Evolutionary conservation across 2,113 vertebrate genomes (phyloP), one percentile per base, ranked within the genome.

Genomic region (Dasyprocta punctata): DNA sequence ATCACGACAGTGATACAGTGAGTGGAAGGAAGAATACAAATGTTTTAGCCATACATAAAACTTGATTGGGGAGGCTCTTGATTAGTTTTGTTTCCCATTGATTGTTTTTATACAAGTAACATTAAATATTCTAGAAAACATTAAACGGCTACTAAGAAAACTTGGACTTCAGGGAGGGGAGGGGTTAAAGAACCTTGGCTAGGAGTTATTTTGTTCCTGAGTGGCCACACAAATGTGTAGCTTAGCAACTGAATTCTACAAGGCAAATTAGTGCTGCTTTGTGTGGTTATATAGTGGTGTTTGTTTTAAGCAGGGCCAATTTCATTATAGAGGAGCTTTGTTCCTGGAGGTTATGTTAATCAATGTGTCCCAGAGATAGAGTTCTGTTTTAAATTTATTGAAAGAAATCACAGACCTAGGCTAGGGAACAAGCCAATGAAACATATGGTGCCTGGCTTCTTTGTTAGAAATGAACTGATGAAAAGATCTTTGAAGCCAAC

Each of bases 121-220:
- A 90, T 63, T 94, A 92, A 87, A 71, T 85, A n/a, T 95, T 58
- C 56, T 96, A 86, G 24, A 92, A 90, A 92, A 95, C 47, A 80
- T 81, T 92, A n/a, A 90, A 83, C 19, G 95, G 60, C 47, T 75
- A 92, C 69, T 81, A 90, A 94, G 78, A 30, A 91, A 22, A 73
- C 41, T 91, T 89, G 38, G 30, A 58, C 63, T 85, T n/a, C 65
- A 89, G 28, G 54, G 54, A 94, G 36, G 14, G 33, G 73, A 93
- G 22, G 61, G 11, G 12, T 92, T 95, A 93, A 90, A 63, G 56
- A 93, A 12, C 41, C 26, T 93, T 97, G 83, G 20, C 92, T 73
- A 86, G 63, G 95, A 94, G 78, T 95, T 96, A 91, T 96, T 97
- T 96, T 96, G 84, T 26, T 97, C 38, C 83, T 94, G 41, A n/a